phyloP scores from a whole-genome alignment of 1,140 invertebrate species.

The Leucophenga varia region DNA sequence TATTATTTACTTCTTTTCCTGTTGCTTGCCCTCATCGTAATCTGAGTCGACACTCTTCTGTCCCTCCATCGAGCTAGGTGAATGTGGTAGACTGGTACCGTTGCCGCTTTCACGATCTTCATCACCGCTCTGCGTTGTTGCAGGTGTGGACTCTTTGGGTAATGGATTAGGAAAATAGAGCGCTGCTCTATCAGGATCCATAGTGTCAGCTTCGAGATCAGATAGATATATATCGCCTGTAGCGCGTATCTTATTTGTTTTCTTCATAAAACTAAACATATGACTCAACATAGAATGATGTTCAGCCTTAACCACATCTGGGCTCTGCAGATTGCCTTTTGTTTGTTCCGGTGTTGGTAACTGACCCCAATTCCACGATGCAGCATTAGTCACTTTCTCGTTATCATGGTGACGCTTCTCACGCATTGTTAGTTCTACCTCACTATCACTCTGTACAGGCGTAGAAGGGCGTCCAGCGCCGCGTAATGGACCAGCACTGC shows the following conservation, averaged over 20 bases:
- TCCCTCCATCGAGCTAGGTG: slow-evolving; percentile 81
- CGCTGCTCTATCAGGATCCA: slow-evolving; percentile 87
- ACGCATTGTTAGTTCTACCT: slow-evolving; percentile 77
- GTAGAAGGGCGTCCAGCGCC: slow-evolving; percentile 69
- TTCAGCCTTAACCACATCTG: slow-evolving; percentile 61
- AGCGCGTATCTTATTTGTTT: slow-evolving; percentile 68
- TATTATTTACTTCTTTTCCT: slow-evolving; percentile 60
- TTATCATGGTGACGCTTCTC: slow-evolving; percentile 59
- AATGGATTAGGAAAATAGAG: slow-evolving; percentile 77
- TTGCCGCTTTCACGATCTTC: slow-evolving; percentile 95
- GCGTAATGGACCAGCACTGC: slow-evolving; percentile 16
- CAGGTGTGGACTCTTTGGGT: slow-evolving; percentile 17
- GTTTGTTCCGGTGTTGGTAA: slow-evolving; percentile 68
- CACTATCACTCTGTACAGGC: slow-evolving; percentile 90
- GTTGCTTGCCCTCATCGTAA: slow-evolving; percentile 72
- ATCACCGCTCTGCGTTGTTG: slow-evolving; percentile 60
- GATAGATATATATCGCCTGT: slow-evolving; percentile 92
- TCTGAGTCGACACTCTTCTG: slow-evolving; percentile 77
- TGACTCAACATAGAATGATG: slow-evolving; percentile 78
- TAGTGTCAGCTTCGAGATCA: slow-evolving; percentile 82
- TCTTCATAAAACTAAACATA: slow-evolving; percentile 92
- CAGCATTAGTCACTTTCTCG: slow-evolving; percentile 48
- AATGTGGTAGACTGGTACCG: slow-evolving; percentile 90
- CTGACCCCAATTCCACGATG: slow-evolving; percentile 96
- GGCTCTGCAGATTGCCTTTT: slow-evolving; percentile 12